These are phyloP conservation scores for Galerucella calmariensis DNA, from an alignment of 2,888 invertebrate species.

Conservation along the genomic window DNA sequence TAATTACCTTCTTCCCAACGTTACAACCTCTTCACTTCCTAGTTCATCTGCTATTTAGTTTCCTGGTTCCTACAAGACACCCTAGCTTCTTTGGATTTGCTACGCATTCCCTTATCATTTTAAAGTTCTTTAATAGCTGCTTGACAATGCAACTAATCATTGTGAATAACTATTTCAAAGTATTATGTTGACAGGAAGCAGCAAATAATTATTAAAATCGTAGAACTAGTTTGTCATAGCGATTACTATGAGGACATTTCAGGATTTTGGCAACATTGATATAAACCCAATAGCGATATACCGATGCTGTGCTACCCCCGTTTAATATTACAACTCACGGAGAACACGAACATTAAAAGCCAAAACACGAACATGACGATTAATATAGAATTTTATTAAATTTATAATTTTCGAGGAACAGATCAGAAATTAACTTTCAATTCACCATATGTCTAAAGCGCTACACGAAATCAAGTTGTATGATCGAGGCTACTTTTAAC, in stretches of 20 bases:
- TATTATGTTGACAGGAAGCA: no score
- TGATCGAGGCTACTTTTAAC: neutral
- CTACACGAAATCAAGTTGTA: slow-evolving; percentile 21
- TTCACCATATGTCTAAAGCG: slow-evolving; percentile 30
- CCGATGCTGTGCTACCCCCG: slow-evolving; percentile 60
- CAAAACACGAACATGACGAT: slow-evolving; percentile 59
- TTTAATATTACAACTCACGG: slow-evolving; percentile 64
- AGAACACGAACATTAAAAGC: slow-evolving; percentile 61
- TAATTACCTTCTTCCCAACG: no score
- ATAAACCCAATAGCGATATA: neutral
- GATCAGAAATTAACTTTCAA: slow-evolving; percentile 27
- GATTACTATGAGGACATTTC: neutral
- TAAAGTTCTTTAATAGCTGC: no score
- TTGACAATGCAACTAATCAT: no score
- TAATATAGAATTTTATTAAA: slow-evolving; percentile 58
- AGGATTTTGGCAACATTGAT: slow-evolving; percentile 9
- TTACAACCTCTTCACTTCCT: no score
- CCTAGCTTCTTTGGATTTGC: no score
- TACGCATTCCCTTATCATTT: no score
- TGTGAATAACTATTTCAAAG: no score
- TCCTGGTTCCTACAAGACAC: no score
- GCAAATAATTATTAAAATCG: no score
- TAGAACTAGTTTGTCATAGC: neutral
- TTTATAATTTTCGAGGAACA: slow-evolving; percentile 58
- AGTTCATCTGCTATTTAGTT: no score